These are phyloP conservation scores for Indri indri DNA, from an alignment of 2,113 vertebrate species.

Conservation along the genomic window DNA sequence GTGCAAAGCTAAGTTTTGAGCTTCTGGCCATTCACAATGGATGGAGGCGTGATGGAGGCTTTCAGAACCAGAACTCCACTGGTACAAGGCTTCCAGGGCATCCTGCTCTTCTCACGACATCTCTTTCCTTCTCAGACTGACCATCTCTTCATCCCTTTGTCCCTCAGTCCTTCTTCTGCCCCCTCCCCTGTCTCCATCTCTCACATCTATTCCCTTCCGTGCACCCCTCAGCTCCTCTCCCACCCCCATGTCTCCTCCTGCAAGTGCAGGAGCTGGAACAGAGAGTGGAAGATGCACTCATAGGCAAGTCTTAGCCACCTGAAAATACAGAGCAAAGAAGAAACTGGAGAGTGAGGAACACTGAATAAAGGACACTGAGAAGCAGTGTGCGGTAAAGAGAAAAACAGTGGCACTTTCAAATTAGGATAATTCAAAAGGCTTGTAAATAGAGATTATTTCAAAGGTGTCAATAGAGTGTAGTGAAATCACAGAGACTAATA, in stretches of 20 bases:
- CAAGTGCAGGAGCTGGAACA: too few species aligned
- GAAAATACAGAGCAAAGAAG: not conserved
- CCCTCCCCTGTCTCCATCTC: not conserved
- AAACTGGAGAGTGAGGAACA: too few species aligned
- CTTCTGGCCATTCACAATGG: not conserved
- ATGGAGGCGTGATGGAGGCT: too few species aligned
- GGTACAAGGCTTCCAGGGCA: fast-evolving
- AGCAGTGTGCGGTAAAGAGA: not conserved
- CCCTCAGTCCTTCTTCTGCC: not conserved
- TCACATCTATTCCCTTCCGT: not conserved
- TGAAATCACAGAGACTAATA: not conserved
- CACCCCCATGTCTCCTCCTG: not conserved
- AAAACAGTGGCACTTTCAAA: not conserved
- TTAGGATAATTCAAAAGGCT: not conserved
- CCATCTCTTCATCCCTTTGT: not conserved
- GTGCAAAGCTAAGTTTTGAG: not conserved
- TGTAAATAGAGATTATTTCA: not conserved
- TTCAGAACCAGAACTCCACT: not conserved
- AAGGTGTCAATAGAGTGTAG: not conserved
- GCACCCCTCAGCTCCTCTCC: not conserved
- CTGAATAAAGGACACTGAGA: not conserved
- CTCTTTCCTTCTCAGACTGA: not conserved
- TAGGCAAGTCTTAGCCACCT: not conserved
- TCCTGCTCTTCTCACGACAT: not conserved
- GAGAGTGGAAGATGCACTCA: not conserved